phyloP scores from a whole-genome alignment of 2,113 vertebrate genomes.

The Mormyrus lacerda region DNA sequence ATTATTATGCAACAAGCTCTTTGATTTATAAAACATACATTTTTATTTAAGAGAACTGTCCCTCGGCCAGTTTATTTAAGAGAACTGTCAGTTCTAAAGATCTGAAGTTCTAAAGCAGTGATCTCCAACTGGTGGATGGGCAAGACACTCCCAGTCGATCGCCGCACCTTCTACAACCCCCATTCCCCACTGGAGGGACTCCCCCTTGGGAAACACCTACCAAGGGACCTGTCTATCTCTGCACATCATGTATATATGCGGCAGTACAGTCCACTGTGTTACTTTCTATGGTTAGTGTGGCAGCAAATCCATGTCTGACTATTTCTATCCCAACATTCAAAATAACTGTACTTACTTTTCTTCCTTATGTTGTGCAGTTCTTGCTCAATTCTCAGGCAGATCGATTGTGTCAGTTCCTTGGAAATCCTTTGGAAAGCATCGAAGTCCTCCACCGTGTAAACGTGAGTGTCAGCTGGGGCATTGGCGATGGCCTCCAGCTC shows the following conservation, averaged over 20 bases:
- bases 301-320: neutral
- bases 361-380: constrained; percentile 76
- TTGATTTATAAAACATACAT: neutral
- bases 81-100: neutral
- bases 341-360: constrained; percentile 69
- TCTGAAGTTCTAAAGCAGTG: neutral
- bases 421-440: constrained; percentile 96
- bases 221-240: neutral
- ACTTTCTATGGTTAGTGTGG: neutral
- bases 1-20: neutral
- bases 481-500: constrained; percentile 93
- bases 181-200: neutral
- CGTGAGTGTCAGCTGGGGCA: constrained; percentile 77
- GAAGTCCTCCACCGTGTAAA: constrained; percentile 96
- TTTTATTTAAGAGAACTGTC: neutral
- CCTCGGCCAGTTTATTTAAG: neutral
- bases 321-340: neutral
- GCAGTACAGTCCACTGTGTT: too few relatives aligned
- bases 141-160: neutral
- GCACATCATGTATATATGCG: neutral
- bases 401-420: constrained; percentile 88
- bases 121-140: neutral
- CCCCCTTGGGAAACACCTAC: neutral
- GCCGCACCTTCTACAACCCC: neutral
- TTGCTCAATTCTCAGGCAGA: constrained; percentile 91